Base-by-base conservation (phyloP, 2,888 invertebrate species). In the Volucella bombylans region DNA sequence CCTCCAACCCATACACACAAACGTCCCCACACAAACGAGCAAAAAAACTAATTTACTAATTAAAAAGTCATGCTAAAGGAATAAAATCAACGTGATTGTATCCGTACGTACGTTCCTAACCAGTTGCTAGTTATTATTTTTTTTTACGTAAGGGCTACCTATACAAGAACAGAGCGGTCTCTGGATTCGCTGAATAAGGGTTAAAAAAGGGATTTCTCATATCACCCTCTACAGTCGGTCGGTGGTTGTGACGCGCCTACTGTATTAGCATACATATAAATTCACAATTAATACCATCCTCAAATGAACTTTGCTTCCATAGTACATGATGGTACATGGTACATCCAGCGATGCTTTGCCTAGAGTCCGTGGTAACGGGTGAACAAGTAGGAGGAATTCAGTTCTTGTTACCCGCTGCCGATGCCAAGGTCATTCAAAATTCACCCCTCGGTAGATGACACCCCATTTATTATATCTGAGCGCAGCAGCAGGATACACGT, bases 401-500 rank as follows among this genome's bases (percentile, higher is more conserved):
- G 67, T 62, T 76, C 79, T 65, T 76, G 76, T 83, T 80, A 67
- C 15, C 83, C 86, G 69, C 81, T 79, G 72, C 82, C 85, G 86
- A 88, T 90, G 90, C 91, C 91, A 91, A 91, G 92, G 91, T 91
- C 92, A 91, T 91, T 91, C 89, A 89, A 90, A 91, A 91, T 91
- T 91, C 92, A 91, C 89, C 90, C 89, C 89, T 88, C 89, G 88
- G 77, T 81, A 81, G 86, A 86, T 87, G 86, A 86, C 87, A 87
- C 86, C 83, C 87, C 81, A 87, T 87, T 86, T 77, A 79, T 87
- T 87, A 82, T 82, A 85, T 55, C 80, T 54, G 12, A 73, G 52
- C 23, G 77, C 54, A 69, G 61, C 39, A 49, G 55, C 18, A 47
- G 43, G 65, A 43, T 55, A 72, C 71, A 77, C 68, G 74, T 80